A percentile compares a stretch with the other conserved stretches of the same genome.
Conservation (phyloP, 2,113 vertebrate species). For the Corythaeola cristata region DNA sequence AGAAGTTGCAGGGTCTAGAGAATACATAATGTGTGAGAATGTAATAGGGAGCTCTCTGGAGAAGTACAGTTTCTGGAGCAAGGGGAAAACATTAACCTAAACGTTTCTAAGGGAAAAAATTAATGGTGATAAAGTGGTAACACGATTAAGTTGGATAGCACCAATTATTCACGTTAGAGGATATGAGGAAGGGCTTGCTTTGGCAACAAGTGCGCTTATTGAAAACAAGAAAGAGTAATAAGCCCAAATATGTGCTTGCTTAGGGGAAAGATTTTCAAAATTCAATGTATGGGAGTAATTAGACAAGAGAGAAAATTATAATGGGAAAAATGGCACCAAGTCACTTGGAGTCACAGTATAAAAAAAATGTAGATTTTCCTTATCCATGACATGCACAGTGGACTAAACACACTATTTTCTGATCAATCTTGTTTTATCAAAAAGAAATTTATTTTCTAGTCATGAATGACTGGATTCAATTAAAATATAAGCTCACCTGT, state of each 20-base stretch:
- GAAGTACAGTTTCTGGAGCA: not conserved
- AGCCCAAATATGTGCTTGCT: not conserved
- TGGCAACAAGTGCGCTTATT: not conserved
- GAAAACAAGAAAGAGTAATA: not conserved
- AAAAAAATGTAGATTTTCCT: not conserved
- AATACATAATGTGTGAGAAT: not conserved
- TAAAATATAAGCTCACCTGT: not conserved
- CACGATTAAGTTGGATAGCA: conserved; percentile 9
- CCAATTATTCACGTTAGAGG: conserved; percentile 19
- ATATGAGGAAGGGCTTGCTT: conserved; percentile 34
- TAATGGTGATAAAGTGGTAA: conserved; percentile 57
- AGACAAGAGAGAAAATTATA: not conserved
- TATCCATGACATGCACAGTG: not conserved
- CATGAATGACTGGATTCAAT: conserved; percentile 12
- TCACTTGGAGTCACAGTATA: not conserved
- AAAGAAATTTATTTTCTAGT: not conserved
- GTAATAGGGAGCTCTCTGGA: not conserved
- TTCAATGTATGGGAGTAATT: not conserved
- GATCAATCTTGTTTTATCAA: not conserved
- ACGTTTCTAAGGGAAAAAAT: conserved; percentile 1
- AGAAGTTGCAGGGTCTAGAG: not conserved
- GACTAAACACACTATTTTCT: not conserved
- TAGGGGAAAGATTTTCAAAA: not conserved
- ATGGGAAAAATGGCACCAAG: not conserved
- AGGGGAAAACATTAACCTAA: conserved; percentile 9